phyloP scores from a whole-genome alignment of 2,797 vertebrate species.

The Tenualosa thibaudeaui region DNA sequence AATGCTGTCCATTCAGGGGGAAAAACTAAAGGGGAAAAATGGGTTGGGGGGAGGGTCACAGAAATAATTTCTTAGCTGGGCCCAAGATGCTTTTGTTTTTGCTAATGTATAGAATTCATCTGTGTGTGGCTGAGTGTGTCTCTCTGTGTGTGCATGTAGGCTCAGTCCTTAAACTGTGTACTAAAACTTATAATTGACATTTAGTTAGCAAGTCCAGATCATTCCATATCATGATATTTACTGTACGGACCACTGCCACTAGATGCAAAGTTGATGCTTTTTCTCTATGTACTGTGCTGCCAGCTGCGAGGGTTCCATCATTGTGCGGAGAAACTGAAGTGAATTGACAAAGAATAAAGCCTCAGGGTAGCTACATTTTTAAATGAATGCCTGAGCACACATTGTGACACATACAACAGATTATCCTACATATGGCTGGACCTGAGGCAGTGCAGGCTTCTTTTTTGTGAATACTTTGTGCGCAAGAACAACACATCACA shows the following conservation, averaged over 20 bases:
- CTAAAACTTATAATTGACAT: not conserved
- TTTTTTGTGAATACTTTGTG: not conserved
- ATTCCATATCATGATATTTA: not conserved
- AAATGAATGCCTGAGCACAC: not conserved
- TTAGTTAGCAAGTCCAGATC: not conserved
- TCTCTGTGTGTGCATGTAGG: too few relatives aligned
- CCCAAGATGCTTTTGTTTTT: slow-evolving; percentile 42
- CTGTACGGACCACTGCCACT: not conserved
- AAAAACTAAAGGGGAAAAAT: slow-evolving; percentile 43
- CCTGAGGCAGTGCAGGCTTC: not conserved
- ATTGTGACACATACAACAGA: not conserved
- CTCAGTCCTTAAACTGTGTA: too few relatives aligned
- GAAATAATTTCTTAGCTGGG: slow-evolving; percentile 49
- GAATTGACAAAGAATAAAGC: not conserved
- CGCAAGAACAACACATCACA: not conserved
- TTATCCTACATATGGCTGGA: not conserved
- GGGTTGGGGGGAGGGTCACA: slow-evolving; percentile 46
- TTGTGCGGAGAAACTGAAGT: not conserved
- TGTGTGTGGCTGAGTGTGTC: too few relatives aligned
- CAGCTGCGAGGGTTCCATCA: not conserved
- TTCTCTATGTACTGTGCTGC: not conserved
- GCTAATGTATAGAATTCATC: slow-evolving; percentile 3
- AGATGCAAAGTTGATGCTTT: not conserved
- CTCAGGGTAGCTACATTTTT: not conserved
- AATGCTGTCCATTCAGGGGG: slow-evolving; percentile 63